Conservation (phyloP, 2,113 vertebrate species). For the Hippocampus abdominalis region DNA sequence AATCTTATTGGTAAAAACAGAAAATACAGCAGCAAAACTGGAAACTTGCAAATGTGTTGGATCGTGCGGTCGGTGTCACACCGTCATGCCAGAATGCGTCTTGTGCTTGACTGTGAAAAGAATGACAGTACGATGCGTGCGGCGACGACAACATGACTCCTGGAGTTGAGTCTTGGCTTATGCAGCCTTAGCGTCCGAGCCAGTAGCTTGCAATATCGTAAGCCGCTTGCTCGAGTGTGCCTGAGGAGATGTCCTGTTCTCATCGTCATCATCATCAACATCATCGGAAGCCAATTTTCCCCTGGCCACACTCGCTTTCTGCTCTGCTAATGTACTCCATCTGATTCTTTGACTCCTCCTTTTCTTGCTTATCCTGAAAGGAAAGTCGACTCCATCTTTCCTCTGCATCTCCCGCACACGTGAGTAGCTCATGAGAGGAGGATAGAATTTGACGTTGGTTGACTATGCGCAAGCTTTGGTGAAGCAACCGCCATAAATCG, state of each 20-base stretch:
- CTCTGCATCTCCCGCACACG: conserved; percentile 50
- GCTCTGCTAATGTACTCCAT: conserved; percentile 60
- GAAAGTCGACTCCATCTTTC: conserved; percentile 59
- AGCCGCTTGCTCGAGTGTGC: conserved; percentile 28
- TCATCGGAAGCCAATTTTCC: conserved; percentile 67
- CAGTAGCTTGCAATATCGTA: conserved; percentile 61
- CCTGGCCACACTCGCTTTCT: conserved; percentile 54
- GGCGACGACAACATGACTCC: conserved; percentile 55
- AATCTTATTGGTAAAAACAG: conserved; percentile 15
- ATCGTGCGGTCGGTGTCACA: conserved; percentile 39
- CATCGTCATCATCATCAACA: conserved; percentile 74
- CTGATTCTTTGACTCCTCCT: conserved; percentile 65
- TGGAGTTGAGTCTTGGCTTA: conserved; percentile 55
- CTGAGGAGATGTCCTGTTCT: conserved; percentile 61
- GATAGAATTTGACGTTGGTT: conserved; percentile 33
- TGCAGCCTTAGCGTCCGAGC: conserved; percentile 18
- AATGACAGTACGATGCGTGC: conserved; percentile 7
- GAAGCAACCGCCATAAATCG: conserved; percentile 57
- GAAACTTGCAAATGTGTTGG: conserved; percentile 33
- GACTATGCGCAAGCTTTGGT: conserved; percentile 31
- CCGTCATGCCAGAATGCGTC: conserved; percentile 23
- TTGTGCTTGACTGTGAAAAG: conserved; percentile 37
- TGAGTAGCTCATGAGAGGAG: conserved; percentile 36
- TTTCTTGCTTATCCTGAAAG: conserved; percentile 56
- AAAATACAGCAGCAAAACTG: not conserved